A percentile compares a stretch with the other conserved stretches of the same genome.
These are phyloP conservation scores for Eristalinus sepulchralis DNA, from an alignment of 2,888 invertebrate species.

Conservation along the genomic window DNA sequence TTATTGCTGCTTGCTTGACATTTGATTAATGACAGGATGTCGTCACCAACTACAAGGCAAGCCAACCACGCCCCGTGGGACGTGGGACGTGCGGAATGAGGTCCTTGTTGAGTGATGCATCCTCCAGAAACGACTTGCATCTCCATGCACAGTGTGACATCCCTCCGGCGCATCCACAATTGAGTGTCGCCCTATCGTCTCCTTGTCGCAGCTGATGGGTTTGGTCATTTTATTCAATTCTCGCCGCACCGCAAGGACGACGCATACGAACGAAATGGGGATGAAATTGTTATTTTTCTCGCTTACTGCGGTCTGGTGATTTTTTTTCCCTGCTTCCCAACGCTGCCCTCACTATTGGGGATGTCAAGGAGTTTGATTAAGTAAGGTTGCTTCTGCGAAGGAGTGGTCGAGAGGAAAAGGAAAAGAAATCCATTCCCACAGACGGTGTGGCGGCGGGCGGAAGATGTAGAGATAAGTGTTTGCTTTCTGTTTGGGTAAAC, in stretches of 20 bases:
- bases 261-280: constrained; percentile 25
- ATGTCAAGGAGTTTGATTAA: constrained; percentile 64
- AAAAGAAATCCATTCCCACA: too few relatives aligned
- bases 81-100: constrained; percentile 31
- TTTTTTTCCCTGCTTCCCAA: not conserved
- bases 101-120: constrained; percentile 66
- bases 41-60: constrained; percentile 13
- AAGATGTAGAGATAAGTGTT: constrained; percentile 66
- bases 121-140: constrained; percentile 22
- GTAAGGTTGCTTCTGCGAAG: constrained; percentile 48
- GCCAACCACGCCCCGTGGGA: not conserved
- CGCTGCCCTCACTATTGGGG: constrained; percentile 4
- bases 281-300: constrained; percentile 64
- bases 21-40: constrained; percentile 71
- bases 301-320: constrained; percentile 41
- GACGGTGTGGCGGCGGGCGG: not conserved
- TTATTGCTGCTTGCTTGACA: constrained; percentile 54
- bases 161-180: not conserved
- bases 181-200: not conserved
- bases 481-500: constrained; percentile 67
- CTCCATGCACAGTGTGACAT: constrained; percentile 18
- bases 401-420: not conserved
- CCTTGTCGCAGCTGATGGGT: constrained; percentile 36
- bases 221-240: constrained; percentile 67
- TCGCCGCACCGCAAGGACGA: constrained; percentile 41